Percentiles rank a stretch among this genome's conserved stretches.
Evolutionary conservation across 2,797 vertebrate genomes (phyloP).

Genomic region (Harpagifer antarcticus): DNA sequence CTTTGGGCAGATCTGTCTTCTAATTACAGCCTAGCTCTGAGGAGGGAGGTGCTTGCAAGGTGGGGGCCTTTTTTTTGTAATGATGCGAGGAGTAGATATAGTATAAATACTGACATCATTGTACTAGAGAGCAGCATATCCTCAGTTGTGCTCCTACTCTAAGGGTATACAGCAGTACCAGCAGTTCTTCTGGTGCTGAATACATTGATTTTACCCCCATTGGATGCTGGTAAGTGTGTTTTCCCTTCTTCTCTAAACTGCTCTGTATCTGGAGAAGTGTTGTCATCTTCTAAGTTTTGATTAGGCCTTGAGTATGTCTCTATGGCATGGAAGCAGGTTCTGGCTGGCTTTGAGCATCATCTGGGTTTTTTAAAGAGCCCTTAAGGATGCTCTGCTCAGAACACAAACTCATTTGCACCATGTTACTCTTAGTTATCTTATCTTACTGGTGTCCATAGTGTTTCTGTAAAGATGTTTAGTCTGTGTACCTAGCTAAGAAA

Average conservation of each 20-base stretch:
- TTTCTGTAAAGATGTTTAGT: conserved; percentile 15
- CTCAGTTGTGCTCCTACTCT: conserved; percentile 85
- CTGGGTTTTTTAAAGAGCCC: conserved; percentile 1
- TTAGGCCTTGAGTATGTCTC: conserved; percentile 28
- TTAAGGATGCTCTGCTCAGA: conserved; percentile 29
- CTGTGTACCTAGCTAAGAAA: neutral
- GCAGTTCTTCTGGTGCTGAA: conserved; percentile 78
- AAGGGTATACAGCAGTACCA: conserved; percentile 86
- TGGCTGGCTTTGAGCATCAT: conserved; percentile 17
- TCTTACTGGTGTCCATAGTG: neutral
- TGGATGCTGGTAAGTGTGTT: conserved; percentile 88
- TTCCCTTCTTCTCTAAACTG: conserved; percentile 48
- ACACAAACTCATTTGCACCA: neutral
- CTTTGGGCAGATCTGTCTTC: conserved; percentile 90
- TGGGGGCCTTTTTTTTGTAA: conserved; percentile 85
- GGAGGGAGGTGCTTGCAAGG: conserved; percentile 89
- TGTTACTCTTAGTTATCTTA: neutral
- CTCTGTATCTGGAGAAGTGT: conserved; percentile 43
- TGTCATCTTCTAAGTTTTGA: conserved; percentile 34
- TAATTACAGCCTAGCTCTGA: conserved; percentile 92
- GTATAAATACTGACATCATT: conserved; percentile 92
- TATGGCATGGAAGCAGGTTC: conserved; percentile 20
- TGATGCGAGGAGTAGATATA: conserved; percentile 84
- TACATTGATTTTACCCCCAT: conserved; percentile 70
- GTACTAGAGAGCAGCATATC: conserved; percentile 84